Percentiles rank a stretch among this genome's conserved stretches.
phyloP scores from a whole-genome alignment of 2,797 vertebrate genomes.

The Enteromius mattozi region DNA sequence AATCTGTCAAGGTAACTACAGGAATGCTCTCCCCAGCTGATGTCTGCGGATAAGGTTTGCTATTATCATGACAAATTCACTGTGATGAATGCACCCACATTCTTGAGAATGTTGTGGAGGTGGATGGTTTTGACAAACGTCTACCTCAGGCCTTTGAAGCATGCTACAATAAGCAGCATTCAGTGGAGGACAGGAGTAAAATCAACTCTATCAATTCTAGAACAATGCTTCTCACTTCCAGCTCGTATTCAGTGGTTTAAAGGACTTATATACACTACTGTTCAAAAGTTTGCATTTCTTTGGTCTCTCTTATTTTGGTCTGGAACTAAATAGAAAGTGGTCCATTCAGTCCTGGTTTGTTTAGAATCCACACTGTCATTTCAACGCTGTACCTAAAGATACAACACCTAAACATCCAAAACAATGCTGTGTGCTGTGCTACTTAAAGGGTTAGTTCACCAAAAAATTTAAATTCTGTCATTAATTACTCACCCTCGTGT shows the following conservation, averaged over 20 bases:
- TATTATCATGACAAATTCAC: constrained; percentile 51
- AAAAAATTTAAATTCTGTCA: no score
- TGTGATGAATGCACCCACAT: constrained; percentile 48
- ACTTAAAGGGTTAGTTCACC: background rate
- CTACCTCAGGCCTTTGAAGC: constrained; percentile 41
- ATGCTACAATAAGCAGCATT: constrained; percentile 45
- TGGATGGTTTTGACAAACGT: constrained; percentile 48
- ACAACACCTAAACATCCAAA: background rate
- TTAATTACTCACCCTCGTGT: no score
- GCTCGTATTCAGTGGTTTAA: background rate
- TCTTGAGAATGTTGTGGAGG: constrained; percentile 50
- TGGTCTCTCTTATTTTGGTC: background rate
- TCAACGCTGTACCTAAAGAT: background rate
- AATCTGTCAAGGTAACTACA: constrained; percentile 40
- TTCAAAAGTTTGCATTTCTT: background rate
- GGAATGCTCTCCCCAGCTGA: constrained; percentile 30
- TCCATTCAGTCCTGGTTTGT: background rate
- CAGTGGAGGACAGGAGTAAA: constrained; percentile 42
- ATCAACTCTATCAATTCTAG: background rate
- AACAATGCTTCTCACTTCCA: constrained; percentile 23
- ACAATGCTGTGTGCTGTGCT: background rate
- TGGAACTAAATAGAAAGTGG: background rate
- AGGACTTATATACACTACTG: background rate
- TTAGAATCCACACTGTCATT: background rate
- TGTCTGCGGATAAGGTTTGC: constrained; percentile 43